Base-by-base conservation (phyloP, 2,888 invertebrate species). In the Drosophila diplacantha region DNA sequence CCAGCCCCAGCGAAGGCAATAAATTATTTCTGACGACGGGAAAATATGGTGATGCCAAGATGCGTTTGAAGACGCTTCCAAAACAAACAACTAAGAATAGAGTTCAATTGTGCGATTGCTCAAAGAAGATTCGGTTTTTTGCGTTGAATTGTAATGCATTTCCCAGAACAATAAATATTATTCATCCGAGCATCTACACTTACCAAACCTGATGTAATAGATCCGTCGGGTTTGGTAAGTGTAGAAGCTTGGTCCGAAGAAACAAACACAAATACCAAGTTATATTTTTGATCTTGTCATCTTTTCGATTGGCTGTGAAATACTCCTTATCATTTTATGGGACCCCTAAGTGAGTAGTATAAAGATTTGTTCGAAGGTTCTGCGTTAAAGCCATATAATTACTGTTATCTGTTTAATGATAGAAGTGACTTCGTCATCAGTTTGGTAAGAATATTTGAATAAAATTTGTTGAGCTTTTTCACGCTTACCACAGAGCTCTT, bases 291-390 rank as follows among this genome's bases (percentile, higher is more conserved):
- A 55, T 6, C 35, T 37, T 35, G 26, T 49, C 54, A 54, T 37
- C 12, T 20, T 49, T 26, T 29, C 11, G 37, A 54, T 37, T 32
- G 31, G 0, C 50, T 50, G 16, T 43, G 31, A 31, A 22, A 44
- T n/a, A 22, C 6, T 14, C 9, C 24, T 55, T 58, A 58, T 58
- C 58, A 44, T 29, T 38, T 44, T 44, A 58, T 37, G 9, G 37
- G 7, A 24, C 44, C 18, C 35, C 18, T 37, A 31, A 55, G 9
- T 3, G 29, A 37, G 31, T 29, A 31, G 16, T 16, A 44, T 24
- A 41, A 24, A 41, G 41, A 41, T 41, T n/a, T n/a, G 22, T 14
- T 14, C 9, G 14, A 34, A 32, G n/a, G 24, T 38, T 52, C 7
- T n/a, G 14, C 11, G 24, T 8, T 9, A 11, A 29, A 35, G 14